Evolutionary conservation across 1,140 invertebrate species (phyloP).

Genomic region (Apocrypta bakeri): DNA sequence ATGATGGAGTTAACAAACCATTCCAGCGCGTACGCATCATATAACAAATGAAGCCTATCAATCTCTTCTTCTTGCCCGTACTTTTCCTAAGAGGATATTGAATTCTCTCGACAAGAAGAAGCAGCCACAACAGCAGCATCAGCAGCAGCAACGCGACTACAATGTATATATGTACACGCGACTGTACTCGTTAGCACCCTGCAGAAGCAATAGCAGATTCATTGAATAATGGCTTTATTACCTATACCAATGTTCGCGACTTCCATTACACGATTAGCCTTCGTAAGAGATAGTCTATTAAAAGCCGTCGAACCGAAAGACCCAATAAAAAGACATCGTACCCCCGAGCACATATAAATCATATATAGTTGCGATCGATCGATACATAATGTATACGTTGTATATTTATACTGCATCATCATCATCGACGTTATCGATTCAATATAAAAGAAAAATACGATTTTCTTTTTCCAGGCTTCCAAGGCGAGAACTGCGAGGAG

Average conservation of each 20-base stretch:
- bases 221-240: conserved; percentile 53
- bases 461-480: conserved; percentile 81
- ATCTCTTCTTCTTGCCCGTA: neutral
- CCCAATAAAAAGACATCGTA: neutral
- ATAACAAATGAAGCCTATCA: conserved; percentile 22
- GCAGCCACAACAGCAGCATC: too few species aligned
- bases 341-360: neutral
- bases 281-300: neutral
- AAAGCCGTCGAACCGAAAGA: neutral
- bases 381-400: neutral
- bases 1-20: neutral
- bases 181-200: conserved; percentile 30
- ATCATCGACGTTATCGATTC: neutral
- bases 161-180: neutral
- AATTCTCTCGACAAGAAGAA: conserved; percentile 18
- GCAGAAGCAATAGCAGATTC: neutral
- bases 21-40: neutral
- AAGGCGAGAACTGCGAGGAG: conserved; percentile 90
- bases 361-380: conserved; percentile 2
- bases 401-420: neutral
- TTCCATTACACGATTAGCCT: conserved; percentile 21
- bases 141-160: neutral
- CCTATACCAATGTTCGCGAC: conserved; percentile 43
- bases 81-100: conserved; percentile 28
- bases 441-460: neutral